phyloP scores from a whole-genome alignment of 2,797 vertebrate species.

The Intellagama lesueurii region DNA sequence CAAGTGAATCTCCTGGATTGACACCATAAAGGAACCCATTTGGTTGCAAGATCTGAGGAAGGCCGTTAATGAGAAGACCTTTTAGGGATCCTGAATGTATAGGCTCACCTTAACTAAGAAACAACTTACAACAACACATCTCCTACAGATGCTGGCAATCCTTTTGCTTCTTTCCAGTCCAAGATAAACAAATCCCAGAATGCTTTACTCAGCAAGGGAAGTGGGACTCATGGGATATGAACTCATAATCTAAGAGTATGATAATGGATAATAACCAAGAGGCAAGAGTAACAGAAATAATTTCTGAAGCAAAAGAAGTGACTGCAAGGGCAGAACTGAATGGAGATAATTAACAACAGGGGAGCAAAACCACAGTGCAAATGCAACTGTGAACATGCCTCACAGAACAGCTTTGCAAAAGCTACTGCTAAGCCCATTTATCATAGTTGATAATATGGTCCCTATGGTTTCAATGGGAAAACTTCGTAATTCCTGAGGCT shows the following conservation, averaged over 20 bases:
- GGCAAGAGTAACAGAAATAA: slow-evolving; percentile 10
- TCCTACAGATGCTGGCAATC: background rate
- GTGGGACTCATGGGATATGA: background rate
- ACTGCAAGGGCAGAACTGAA: background rate
- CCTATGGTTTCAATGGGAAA: slow-evolving; percentile 28
- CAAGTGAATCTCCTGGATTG: no score
- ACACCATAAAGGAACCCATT: no score
- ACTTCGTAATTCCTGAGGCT: slow-evolving; percentile 14
- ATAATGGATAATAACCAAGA: slow-evolving; percentile 1
- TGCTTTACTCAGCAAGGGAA: background rate
- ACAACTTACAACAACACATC: background rate
- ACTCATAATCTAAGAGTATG: slow-evolving; percentile 8
- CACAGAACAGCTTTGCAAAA: background rate
- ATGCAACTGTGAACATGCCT: background rate
- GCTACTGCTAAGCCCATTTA: background rate
- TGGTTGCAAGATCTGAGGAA: no score
- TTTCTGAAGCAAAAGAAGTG: slow-evolving; percentile 11
- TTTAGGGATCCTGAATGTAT: no score
- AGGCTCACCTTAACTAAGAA: no score
- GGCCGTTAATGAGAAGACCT: no score
- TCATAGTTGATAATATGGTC: slow-evolving; percentile 3
- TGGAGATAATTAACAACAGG: slow-evolving; percentile 23
- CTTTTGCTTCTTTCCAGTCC: background rate
- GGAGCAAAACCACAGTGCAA: background rate
- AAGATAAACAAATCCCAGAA: slow-evolving; percentile 17